These are phyloP conservation scores for Acanthopleura granulata DNA, from an alignment of 2,888 invertebrate genomes.

Conservation along the genomic window DNA sequence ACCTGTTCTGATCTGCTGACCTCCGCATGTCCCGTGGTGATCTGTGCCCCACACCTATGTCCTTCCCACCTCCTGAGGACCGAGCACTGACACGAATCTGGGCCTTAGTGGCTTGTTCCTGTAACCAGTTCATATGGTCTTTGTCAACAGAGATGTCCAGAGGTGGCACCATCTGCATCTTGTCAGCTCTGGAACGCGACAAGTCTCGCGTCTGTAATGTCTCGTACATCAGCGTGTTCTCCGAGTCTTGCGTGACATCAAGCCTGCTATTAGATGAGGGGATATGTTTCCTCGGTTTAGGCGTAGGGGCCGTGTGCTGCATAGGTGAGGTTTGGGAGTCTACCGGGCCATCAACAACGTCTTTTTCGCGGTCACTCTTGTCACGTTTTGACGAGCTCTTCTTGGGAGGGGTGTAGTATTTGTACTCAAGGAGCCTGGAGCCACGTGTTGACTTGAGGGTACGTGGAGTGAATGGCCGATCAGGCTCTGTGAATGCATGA, in stretches of 20 bases:
- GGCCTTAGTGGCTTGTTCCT: slow-evolving; percentile 61
- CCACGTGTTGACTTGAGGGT: slow-evolving; percentile 60
- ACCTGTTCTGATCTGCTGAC: neutral
- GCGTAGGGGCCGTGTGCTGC: slow-evolving; percentile 30
- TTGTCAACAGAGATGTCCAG: slow-evolving; percentile 66
- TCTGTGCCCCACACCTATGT: neutral
- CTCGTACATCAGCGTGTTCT: slow-evolving; percentile 54
- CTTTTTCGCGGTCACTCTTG: slow-evolving; percentile 10
- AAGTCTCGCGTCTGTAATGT: slow-evolving; percentile 63
- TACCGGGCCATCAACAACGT: slow-evolving; percentile 20
- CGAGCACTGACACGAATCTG: slow-evolving; percentile 42
- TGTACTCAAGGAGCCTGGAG: slow-evolving; percentile 60
- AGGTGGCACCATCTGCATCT: slow-evolving; percentile 53
- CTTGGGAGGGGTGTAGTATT: slow-evolving; percentile 62
- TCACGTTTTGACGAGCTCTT: slow-evolving; percentile 25
- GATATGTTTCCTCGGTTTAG: neutral
- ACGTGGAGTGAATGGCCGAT: slow-evolving; percentile 65
- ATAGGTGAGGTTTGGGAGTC: slow-evolving; percentile 31
- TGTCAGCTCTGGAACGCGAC: slow-evolving; percentile 32
- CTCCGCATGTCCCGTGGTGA: neutral
- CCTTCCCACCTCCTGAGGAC: slow-evolving; percentile 13
- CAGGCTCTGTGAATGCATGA: slow-evolving; percentile 62
- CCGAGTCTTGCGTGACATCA: slow-evolving; percentile 35
- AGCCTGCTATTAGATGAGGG: neutral
- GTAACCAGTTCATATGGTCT: slow-evolving; percentile 64